Evolutionary conservation across 2,797 vertebrate species (phyloP), one percentile per base, ranked within the genome.

Genomic region (Chrosomus eos): DNA sequence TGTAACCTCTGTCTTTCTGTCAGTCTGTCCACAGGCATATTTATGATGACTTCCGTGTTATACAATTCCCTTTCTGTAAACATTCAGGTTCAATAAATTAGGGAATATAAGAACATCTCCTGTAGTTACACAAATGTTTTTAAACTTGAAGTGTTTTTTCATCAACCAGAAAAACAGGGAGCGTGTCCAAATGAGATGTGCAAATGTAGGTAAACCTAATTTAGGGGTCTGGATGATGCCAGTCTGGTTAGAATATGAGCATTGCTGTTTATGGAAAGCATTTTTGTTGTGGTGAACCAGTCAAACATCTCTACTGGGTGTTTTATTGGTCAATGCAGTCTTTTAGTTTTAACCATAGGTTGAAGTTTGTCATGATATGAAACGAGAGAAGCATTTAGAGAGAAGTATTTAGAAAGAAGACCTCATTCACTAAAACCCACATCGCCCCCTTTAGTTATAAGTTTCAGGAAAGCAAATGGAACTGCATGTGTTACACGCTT

Each of bases 81-180:
- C 87, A 83, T 83, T n/a, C 62, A 74, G 40, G 77, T 83, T 83
- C 77, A 84, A 70, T 87, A 84, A 75, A 70, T 85, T 66, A 81
- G 85, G 75, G 87, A 87, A 83, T 81, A 77, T 73, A 10, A 53
- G 85, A 48, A 85, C 53, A 72, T 82, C 71, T 86, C 66, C 67
- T 85, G 48, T 67, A 68, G 67, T 73, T 78, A 85, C 82, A 85
- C 84, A 85, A 85, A 83, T 75, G 73, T 80, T 85, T 89, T 89
- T 83, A 53, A 55, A 70, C 74, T 45, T 66, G 40, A 71, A 58
- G 73, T 70, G 38, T 88, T 73, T 73, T 88, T 66, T 18, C 14
- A 31, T 18, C 78, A 53, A 67, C 68, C 51, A 82, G 74, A 86
- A 73, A 77, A 80, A 77, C 67, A 60, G 36, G 9, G 72, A 28